phyloP scores from a whole-genome alignment of 1,140 invertebrate species.

The Drosophila yakuba region DNA sequence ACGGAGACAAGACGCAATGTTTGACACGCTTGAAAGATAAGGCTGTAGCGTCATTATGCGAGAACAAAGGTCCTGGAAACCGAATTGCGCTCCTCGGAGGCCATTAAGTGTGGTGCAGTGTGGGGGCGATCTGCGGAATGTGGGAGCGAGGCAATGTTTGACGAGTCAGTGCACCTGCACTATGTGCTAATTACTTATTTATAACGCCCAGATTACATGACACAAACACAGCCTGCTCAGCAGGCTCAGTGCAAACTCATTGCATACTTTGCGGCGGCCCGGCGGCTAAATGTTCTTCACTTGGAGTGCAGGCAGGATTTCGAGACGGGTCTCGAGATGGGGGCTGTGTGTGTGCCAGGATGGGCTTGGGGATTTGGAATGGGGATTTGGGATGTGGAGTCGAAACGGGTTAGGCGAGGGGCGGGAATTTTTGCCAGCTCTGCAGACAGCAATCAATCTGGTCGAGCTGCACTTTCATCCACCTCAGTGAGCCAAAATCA shows the following conservation, averaged over 20 bases:
- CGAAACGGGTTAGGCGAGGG: not conserved
- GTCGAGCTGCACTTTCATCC: conserved; percentile 22
- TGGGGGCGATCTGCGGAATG: not conserved
- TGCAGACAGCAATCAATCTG: conserved; percentile 48
- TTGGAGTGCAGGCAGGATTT: conserved; percentile 21
- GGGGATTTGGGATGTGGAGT: too few species aligned
- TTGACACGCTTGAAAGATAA: conserved; percentile 12
- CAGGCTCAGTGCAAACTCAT: conserved; percentile 8
- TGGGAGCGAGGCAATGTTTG: conserved; percentile 18
- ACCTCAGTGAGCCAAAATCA: conserved; percentile 28
- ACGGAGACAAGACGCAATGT: conserved; percentile 8
- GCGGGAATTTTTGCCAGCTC: conserved; percentile 9
- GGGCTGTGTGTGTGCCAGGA: not conserved
- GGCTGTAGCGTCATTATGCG: conserved; percentile 40
- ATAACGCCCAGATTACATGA: conserved; percentile 50
- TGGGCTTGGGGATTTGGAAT: not conserved
- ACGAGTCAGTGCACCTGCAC: conserved; percentile 39
- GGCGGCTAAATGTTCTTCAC: conserved; percentile 12
- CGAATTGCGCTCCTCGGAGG: conserved; percentile 50
- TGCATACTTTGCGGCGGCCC: conserved; percentile 40
- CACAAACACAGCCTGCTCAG: conserved; percentile 20
- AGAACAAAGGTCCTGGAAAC: conserved; percentile 42
- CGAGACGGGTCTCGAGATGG: conserved; percentile 9
- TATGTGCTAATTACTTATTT: conserved; percentile 68
- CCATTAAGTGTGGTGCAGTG: conserved; percentile 37